Conservation (phyloP, 2,797 vertebrate genomes). For the Gila robusta region DNA sequence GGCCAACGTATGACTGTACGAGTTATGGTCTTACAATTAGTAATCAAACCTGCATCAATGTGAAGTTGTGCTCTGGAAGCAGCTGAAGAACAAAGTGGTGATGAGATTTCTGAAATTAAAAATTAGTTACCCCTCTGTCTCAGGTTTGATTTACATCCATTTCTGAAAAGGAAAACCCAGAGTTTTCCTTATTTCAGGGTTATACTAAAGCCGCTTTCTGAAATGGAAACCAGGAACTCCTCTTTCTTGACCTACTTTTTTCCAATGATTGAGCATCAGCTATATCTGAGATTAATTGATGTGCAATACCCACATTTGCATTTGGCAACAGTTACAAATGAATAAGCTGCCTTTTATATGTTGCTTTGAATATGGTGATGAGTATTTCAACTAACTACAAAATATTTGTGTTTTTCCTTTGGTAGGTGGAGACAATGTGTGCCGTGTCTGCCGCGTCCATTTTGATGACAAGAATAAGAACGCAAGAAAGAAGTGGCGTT, state of each 20-base stretch:
- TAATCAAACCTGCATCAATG: too few relatives aligned
- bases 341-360: too few relatives aligned
- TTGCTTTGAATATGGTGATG: too few relatives aligned
- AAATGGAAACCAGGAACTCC: not conserved
- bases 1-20: not conserved
- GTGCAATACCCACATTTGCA: not conserved
- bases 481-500: too few relatives aligned
- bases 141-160: not conserved
- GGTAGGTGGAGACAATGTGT: too few relatives aligned
- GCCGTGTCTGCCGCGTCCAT: too few relatives aligned
- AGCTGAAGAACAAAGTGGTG: not conserved
- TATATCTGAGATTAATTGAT: not conserved
- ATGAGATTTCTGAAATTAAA: constrained; percentile 1
- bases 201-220: not conserved
- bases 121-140: not conserved
- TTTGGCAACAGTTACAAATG: not conserved
- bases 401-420: too few relatives aligned
- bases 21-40: too few relatives aligned
- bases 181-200: not conserved
- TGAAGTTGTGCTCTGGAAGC: not conserved
- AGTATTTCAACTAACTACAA: too few relatives aligned
- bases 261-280: not conserved
- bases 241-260: not conserved
- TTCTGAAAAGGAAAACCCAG: too few relatives aligned
- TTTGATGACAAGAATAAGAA: too few relatives aligned